phyloP scores from a whole-genome alignment of 2,888 invertebrate species.

The Linnaemya tessellans region DNA sequence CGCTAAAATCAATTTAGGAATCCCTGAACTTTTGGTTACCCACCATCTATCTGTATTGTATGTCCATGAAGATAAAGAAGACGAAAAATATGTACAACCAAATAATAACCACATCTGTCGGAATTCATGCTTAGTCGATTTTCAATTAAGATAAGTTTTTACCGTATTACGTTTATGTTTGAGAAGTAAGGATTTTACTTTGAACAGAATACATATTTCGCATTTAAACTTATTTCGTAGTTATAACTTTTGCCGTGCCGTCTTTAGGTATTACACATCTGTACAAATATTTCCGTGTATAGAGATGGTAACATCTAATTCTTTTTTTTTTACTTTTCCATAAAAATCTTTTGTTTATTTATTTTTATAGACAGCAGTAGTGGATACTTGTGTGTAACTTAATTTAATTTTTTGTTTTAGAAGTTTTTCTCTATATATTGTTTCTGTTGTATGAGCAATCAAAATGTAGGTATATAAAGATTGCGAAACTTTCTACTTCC shows the following conservation, averaged over 20 bases:
- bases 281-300: slow-evolving; percentile 29
- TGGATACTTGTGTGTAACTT: slow-evolving; percentile 53
- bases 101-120: slow-evolving; percentile 73
- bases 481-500: slow-evolving; percentile 50
- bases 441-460: slow-evolving; percentile 46
- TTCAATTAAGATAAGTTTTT: slow-evolving; percentile 74
- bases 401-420: slow-evolving; percentile 47
- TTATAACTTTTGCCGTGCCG: slow-evolving; percentile 54
- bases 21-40: slow-evolving; percentile 21
- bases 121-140: slow-evolving; percentile 74
- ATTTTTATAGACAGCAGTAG: slow-evolving; percentile 41
- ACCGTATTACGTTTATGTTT: slow-evolving; percentile 60
- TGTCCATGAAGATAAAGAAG: slow-evolving; percentile 37
- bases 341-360: slow-evolving; percentile 54
- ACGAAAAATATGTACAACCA: slow-evolving; percentile 38
- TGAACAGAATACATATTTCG: slow-evolving; percentile 39
- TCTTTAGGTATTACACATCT: slow-evolving; percentile 12
- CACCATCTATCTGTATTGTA: slow-evolving; percentile 1
- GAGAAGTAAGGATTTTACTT: slow-evolving; percentile 55
- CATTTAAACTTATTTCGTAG: slow-evolving; percentile 44
- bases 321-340: slow-evolving; percentile 2
- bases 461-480: slow-evolving; percentile 38
- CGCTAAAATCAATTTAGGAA: slow-evolving; percentile 17
- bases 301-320: not conserved
- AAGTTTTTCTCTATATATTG: slow-evolving; percentile 50